These are phyloP conservation scores for Sphaeramia orbicularis DNA, from an alignment of 2,797 vertebrate species.

Conservation along the genomic window DNA sequence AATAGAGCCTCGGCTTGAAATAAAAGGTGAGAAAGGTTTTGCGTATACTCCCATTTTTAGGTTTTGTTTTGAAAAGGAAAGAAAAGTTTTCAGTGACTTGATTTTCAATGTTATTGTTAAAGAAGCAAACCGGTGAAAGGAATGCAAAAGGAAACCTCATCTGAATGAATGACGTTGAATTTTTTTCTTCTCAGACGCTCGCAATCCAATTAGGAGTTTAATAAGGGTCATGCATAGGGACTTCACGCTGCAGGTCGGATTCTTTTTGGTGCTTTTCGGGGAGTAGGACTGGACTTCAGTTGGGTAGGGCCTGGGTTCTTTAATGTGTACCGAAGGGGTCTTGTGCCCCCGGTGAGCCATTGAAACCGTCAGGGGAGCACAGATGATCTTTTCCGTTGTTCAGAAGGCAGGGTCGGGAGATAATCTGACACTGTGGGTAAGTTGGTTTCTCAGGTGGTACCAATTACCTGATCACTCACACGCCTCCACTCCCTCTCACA, in stretches of 20 bases:
- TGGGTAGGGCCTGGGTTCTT: conserved; percentile 69
- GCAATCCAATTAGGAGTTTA: conserved; percentile 97
- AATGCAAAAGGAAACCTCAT: conserved; percentile 77
- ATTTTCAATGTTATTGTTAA: conserved; percentile 79
- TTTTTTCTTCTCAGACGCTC: conserved; percentile 82
- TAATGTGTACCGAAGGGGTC: conserved; percentile 82
- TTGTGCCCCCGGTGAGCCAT: conserved; percentile 70
- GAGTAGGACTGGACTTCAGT: conserved; percentile 72
- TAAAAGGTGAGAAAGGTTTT: conserved; percentile 82
- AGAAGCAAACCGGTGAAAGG: conserved; percentile 73
- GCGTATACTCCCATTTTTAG: conserved; percentile 68
- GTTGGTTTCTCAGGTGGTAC: conserved; percentile 86
- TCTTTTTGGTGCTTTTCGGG: conserved; percentile 79
- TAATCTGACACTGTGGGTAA: conserved; percentile 65
- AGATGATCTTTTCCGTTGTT: conserved; percentile 70
- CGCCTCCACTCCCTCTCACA: conserved; percentile 45
- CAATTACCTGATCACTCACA: conserved; percentile 73
- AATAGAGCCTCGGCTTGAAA: conserved; percentile 86
- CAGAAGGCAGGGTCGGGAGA: conserved; percentile 41
- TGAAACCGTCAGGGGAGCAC: conserved; percentile 62
- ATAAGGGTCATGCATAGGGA: conserved; percentile 94
- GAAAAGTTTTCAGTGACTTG: conserved; percentile 67
- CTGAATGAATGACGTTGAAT: conserved; percentile 87
- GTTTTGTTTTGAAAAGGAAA: conserved; percentile 63
- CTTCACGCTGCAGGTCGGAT: conserved; percentile 91